phyloP scores from a whole-genome alignment of 1,140 invertebrate genomes.

The Listronotus oregonensis region DNA sequence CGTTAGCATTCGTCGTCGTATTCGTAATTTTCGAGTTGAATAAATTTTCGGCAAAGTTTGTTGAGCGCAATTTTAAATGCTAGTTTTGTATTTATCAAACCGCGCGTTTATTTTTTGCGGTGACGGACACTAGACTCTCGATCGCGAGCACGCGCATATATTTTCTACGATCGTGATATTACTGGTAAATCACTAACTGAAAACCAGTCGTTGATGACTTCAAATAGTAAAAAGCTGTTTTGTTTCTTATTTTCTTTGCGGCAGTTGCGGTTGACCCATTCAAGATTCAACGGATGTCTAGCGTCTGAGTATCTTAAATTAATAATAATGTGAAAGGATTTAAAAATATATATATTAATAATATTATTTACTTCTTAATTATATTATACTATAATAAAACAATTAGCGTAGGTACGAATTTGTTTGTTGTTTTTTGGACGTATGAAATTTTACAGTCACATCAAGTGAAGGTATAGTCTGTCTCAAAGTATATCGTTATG shows the following conservation, averaged over 20 bases:
- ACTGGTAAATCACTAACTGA: constrained; percentile 9
- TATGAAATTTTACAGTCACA: no score
- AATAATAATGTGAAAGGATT: no score
- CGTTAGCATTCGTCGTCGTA: constrained; percentile 13
- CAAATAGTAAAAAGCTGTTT: constrained; percentile 11
- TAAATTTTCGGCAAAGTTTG: constrained; percentile 19
- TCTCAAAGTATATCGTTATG: no score
- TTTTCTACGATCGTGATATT: constrained; percentile 13
- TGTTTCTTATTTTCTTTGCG: constrained; percentile 7
- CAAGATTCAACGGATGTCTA: no score
- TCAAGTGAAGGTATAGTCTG: no score
- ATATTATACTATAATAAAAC: no score
- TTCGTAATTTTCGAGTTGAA: constrained; percentile 9
- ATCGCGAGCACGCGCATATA: constrained; percentile 7
- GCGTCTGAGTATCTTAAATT: no score
- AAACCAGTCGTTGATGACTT: constrained; percentile 8
- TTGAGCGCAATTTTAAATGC: constrained; percentile 27
- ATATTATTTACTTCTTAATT: no score
- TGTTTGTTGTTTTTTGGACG: no score
- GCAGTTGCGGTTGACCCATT: constrained; percentile 1
- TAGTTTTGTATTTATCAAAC: constrained; percentile 28
- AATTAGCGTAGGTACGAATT: no score
- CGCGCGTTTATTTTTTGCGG: constrained; percentile 46
- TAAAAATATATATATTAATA: no score
- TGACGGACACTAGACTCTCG: constrained; percentile 21